These are phyloP conservation scores for Caenorhabditis inopinata DNA, from an alignment of 1,140 invertebrate species.

Conservation along the genomic window DNA sequence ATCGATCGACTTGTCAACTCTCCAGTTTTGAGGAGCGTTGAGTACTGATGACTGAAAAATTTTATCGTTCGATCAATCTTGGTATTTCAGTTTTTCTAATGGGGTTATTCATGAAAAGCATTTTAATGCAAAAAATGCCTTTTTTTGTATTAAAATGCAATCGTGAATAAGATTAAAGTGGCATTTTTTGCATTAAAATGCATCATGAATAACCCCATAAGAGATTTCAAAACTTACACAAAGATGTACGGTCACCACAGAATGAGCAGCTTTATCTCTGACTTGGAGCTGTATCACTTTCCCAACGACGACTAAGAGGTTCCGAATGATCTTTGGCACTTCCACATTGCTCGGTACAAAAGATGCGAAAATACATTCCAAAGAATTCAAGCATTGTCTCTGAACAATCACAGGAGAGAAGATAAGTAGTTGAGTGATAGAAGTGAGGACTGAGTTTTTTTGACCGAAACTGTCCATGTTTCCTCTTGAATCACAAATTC, in stretches of 20 bases:
- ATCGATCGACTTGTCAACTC: conserved; percentile 53
- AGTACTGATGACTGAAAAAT: not conserved
- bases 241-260: conserved; percentile 70
- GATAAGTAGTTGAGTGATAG: conserved; percentile 38
- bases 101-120: too few species aligned
- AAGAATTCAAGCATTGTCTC: conserved; percentile 55
- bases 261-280: conserved; percentile 76
- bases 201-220: too few species aligned
- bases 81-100: too few species aligned
- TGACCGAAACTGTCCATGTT: conserved; percentile 28
- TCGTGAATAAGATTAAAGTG: too few species aligned
- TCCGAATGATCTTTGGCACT: conserved; percentile 71
- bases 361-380: conserved; percentile 51
- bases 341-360: conserved; percentile 56
- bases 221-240: conserved; percentile 69
- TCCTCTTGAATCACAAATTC: conserved; percentile 50
- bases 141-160: too few species aligned
- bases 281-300: conserved; percentile 79
- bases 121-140: too few species aligned
- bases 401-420: conserved; percentile 53
- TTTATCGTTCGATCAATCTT: too few species aligned
- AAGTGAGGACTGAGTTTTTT: conserved; percentile 20
- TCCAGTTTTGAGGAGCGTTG: conserved; percentile 69
- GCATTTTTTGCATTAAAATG: too few species aligned
- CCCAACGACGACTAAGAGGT: conserved; percentile 71